Evolutionary conservation across 2,113 vertebrate genomes (phyloP).

Genomic region (Semicossyphus pulcher): DNA sequence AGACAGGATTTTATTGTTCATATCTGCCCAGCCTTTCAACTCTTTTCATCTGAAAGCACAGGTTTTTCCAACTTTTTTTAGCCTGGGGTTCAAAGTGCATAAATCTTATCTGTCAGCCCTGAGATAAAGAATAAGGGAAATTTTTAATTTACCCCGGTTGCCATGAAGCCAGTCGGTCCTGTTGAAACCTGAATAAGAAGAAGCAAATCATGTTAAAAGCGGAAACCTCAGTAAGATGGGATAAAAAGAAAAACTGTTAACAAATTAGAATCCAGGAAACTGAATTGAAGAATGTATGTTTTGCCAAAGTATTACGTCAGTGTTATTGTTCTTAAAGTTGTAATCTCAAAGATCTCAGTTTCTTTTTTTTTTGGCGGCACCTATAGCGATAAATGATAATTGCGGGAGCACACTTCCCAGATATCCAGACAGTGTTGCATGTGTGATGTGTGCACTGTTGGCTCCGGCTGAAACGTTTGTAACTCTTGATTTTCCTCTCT

Average conservation of each 20-base stretch:
- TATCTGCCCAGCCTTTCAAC: constrained; percentile 49
- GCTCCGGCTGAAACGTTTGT: too few relatives aligned
- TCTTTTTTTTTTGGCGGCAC: too few relatives aligned
- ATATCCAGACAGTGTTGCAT: too few relatives aligned
- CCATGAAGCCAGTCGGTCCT: constrained; percentile 22
- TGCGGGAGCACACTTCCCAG: too few relatives aligned
- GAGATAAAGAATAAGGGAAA: constrained; percentile 28
- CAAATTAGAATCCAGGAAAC: neutral
- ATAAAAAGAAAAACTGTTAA: neutral
- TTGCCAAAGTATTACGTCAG: neutral
- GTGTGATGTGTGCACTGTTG: too few relatives aligned
- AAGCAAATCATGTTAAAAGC: constrained; percentile 23
- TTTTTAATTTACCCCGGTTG: constrained; percentile 30
- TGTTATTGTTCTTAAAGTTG: too few relatives aligned
- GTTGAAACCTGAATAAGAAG: constrained; percentile 42
- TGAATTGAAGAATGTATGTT: neutral
- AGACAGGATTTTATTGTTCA: constrained; percentile 52
- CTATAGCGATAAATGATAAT: too few relatives aligned
- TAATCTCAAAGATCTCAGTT: too few relatives aligned
- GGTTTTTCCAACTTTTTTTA: constrained; percentile 41
- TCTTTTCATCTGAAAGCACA: constrained; percentile 53
- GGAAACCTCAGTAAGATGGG: neutral
- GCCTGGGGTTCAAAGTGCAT: constrained; percentile 47
- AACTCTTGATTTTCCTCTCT: too few relatives aligned
- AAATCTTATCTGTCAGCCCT: constrained; percentile 39